phyloP scores from a whole-genome alignment of 2,113 vertebrate genomes.

The Pterocles orientalis region DNA sequence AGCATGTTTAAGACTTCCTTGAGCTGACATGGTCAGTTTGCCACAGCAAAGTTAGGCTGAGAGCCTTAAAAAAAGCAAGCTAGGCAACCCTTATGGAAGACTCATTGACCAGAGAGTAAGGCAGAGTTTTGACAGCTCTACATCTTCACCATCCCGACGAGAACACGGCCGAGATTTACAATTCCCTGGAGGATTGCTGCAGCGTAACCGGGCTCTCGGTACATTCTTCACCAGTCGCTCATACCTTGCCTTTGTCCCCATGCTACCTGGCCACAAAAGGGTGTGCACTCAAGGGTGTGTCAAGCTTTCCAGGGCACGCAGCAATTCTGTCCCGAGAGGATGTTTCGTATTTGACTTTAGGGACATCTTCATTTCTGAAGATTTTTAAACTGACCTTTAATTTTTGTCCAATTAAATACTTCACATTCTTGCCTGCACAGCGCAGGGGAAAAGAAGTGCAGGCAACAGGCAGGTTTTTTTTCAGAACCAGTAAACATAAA shows the following conservation, averaged over 20 bases:
- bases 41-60: neutral
- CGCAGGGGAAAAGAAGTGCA: neutral
- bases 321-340: neutral
- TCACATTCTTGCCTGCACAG: neutral
- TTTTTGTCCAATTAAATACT: neutral
- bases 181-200: neutral
- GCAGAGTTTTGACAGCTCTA: neutral
- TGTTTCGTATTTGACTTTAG: neutral
- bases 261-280: neutral
- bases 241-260: neutral
- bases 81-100: neutral
- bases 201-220: neutral
- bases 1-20: neutral
- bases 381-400: conserved; percentile 17
- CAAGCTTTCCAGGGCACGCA: neutral
- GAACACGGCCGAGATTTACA: neutral
- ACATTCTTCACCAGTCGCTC: neutral
- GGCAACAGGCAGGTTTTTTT: neutral
- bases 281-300: neutral
- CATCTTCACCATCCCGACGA: neutral
- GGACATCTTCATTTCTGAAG: neutral
- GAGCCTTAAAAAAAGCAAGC: neutral
- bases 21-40: neutral
- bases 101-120: neutral
- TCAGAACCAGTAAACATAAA: neutral